phyloP scores from a whole-genome alignment of 2,888 invertebrate species.

The Acholoe squamosa region DNA sequence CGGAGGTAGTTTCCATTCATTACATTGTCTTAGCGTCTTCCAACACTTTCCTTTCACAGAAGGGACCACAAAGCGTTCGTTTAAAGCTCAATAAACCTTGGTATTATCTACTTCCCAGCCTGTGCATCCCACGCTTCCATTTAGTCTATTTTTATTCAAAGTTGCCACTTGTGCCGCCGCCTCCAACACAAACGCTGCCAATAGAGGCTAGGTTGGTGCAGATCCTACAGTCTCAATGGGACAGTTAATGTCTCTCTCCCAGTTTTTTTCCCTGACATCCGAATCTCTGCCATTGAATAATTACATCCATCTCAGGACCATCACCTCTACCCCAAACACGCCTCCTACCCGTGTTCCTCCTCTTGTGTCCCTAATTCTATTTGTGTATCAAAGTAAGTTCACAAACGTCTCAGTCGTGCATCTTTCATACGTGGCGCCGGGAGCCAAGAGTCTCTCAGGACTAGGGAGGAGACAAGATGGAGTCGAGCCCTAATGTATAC shows the following conservation, averaged over 20 bases:
- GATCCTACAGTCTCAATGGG: not conserved
- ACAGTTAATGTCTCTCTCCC: not conserved
- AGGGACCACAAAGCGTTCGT: not conserved
- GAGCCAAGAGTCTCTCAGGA: not conserved
- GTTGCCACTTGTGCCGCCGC: not conserved
- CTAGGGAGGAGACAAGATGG: not conserved
- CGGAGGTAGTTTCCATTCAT: not conserved
- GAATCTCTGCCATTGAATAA: not conserved
- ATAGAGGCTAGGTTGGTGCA: no score
- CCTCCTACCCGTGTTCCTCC: no score
- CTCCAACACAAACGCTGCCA: not conserved
- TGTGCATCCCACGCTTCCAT: not conserved
- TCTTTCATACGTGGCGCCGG: not conserved
- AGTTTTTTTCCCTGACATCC: no score
- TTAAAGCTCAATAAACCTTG: constrained; percentile 19
- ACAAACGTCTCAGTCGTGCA: not conserved
- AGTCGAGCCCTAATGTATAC: not conserved
- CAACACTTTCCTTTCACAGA: not conserved
- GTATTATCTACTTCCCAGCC: constrained; percentile 9
- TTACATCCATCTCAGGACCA: no score
- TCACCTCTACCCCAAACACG: no score
- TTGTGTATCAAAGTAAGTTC: not conserved
- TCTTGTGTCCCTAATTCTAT: not conserved
- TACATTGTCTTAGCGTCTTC: constrained; percentile 15
- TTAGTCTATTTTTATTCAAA: constrained; percentile 18